Evolutionary conservation across 2,113 vertebrate species (phyloP), one percentile per base, ranked within the genome.

Genomic region (Pseudorasbora parva): DNA sequence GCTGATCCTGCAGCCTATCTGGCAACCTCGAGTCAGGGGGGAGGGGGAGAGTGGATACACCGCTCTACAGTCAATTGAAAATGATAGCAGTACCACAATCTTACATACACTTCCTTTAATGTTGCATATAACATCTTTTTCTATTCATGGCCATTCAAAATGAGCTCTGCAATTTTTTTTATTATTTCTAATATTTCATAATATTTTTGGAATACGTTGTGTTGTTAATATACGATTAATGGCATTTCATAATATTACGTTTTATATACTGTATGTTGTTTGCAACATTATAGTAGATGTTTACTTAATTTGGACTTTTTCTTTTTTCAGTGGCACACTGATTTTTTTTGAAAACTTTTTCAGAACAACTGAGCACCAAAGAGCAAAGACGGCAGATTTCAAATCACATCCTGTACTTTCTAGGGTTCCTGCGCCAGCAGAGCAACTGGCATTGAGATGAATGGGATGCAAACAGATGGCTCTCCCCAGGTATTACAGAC

Each of bases 401-500:
- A 47, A 45, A 71, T 71, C 68, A 45, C 69, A 45, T 23, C 43
- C 41, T 47, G 69, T 14, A n/a, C 6, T 25, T 47, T 72, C 7
- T 15, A 72, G 41, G n/a, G 41, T 12, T 72, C 41, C 68, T 47
- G 37, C n/a, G 11, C 68, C 68, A 15, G 41, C 68, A 45, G 41
- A 72, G 47, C 25, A 33, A 33, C 45, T 75, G 72, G 14, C 25
- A 54, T 75, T 49, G 27, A 68, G 30, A 30, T 33, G 30, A 75
- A 54, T 54, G 47, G 49, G 15, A 75, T 7, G 49, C 27, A 54
- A 33, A 30, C 23, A 75, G 72, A 75, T 41, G 45, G 72, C 15
- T 54, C 45, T 30, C 47, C 30, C 49, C 72, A 75, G 15, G 72
- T 75, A 75, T 75, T 54, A 11, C 14, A 75, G 47, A 51, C 72